Evolutionary conservation across 2,888 invertebrate genomes (phyloP), one percentile per base, ranked within the genome.

Genomic region (Ophion slaviceki): DNA sequence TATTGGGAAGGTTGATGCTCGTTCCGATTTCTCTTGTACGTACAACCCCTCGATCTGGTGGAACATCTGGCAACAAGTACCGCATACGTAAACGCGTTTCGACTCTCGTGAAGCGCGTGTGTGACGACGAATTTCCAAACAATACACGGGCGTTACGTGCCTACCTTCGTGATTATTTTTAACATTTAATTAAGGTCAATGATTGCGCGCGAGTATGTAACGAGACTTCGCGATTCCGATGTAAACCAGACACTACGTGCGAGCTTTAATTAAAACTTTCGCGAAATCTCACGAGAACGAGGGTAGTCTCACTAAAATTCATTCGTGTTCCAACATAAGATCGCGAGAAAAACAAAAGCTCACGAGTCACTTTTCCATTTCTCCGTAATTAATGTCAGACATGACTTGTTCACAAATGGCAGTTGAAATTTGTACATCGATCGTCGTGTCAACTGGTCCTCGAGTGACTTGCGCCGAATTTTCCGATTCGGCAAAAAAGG

Each of bases 221-320:
- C 28, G 47, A 40, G 61, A 47, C 14, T 72, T 47, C n/a, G 57
- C 57, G 47, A 45, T 47, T 32, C 67, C 71, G 68, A 78, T 82
- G 71, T 47, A 77, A 72, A 14, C 66, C n/a, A 36, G 57, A n/a
- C 53, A 57, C 47, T 40, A 45, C 57, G 17, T 64, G 62, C 64
- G 57, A n/a, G 57, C 40, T 81, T 81, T 81, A 82, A 82, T 82
- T 82, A 82, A 78, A 82, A 82, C 67, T 82, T 82, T 72, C 40
- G 70, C 36, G 76, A 70, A 70, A 76, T 72, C 47, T 32, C 66
- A 36, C 66, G 47, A 7, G 53, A 40, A 75, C 75, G 62, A 70
- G 62, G 36, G 47, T 61, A 28, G 53, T 76, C 61, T 64, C 28
- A 24, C 53, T 53, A 70, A 61, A 68, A 77, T 77, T 14, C 68